Percentiles rank a stretch among this genome's conserved stretches.
phyloP scores from a whole-genome alignment of 2,113 vertebrate species.

The Trogon surrucura region DNA sequence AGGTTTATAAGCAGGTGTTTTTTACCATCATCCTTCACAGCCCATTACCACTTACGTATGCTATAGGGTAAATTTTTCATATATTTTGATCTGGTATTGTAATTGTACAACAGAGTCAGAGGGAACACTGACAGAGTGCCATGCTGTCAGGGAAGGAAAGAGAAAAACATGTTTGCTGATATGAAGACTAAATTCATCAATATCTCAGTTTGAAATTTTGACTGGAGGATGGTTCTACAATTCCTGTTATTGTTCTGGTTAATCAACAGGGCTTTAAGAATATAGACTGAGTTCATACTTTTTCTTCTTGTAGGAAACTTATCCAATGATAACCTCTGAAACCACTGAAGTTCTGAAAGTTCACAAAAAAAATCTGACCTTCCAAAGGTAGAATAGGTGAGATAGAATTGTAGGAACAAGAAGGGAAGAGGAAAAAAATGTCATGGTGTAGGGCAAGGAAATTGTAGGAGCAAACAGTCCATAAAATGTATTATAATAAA shows the following conservation, averaged over 20 bases:
- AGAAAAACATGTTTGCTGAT: not conserved
- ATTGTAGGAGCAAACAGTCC: not conserved
- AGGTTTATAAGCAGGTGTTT: not conserved
- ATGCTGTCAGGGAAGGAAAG: not conserved
- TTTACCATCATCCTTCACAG: not conserved
- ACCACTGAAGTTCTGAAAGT: not conserved
- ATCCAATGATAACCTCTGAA: not conserved
- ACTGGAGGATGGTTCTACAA: not conserved
- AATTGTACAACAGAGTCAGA: not conserved
- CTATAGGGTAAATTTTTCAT: not conserved
- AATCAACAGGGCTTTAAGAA: not conserved
- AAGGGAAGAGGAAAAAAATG: not conserved
- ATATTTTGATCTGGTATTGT: not conserved
- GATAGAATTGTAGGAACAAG: not conserved
- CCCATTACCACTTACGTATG: not conserved
- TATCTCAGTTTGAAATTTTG: not conserved
- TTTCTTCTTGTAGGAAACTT: not conserved
- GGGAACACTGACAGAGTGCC: not conserved
- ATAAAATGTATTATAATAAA: not conserved
- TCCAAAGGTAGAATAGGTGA: not conserved
- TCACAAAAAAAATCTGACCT: not conserved
- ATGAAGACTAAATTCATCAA: not conserved
- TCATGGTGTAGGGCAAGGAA: not conserved
- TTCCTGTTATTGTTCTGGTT: not conserved
- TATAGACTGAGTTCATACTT: not conserved